A percentile compares a stretch with the other conserved stretches of the same genome.
phyloP scores from a whole-genome alignment of 2,113 vertebrate genomes.

The Genyomyrus donnyi region DNA sequence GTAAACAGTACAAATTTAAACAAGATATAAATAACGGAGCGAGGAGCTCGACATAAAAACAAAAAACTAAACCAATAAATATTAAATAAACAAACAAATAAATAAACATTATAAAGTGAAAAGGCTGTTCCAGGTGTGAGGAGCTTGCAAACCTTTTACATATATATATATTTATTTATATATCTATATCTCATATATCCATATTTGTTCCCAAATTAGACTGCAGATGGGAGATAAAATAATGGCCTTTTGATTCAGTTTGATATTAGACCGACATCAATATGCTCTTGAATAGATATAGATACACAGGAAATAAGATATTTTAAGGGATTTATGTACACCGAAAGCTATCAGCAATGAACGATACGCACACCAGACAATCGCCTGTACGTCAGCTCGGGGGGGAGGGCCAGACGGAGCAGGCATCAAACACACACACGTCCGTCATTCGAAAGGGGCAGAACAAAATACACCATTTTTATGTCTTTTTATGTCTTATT shows the following conservation, averaged over 20 bases:
- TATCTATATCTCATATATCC: constrained; percentile 23
- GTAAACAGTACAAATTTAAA: constrained; percentile 27
- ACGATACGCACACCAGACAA: constrained; percentile 72
- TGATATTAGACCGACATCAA: constrained; percentile 64
- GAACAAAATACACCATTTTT: constrained; percentile 64
- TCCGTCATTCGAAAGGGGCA: constrained; percentile 76
- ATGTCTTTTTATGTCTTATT: constrained; percentile 49
- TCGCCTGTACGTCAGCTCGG: constrained; percentile 55
- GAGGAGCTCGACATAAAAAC: constrained; percentile 56
- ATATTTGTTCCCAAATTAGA: constrained; percentile 42
- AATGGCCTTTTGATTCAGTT: constrained; percentile 56
- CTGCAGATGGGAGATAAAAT: constrained; percentile 50
- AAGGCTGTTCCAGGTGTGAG: constrained; percentile 45
- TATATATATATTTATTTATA: constrained; percentile 39
- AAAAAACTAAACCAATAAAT: constrained; percentile 44
- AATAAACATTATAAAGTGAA: constrained; percentile 47
- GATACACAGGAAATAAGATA: constrained; percentile 65
- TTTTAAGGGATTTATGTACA: constrained; percentile 78
- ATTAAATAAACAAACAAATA: constrained; percentile 46
- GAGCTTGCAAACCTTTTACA: constrained; percentile 45
- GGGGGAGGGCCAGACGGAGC: constrained; percentile 64
- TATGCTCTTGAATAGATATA: constrained; percentile 69
- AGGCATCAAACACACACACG: constrained; percentile 70
- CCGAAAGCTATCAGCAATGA: constrained; percentile 67
- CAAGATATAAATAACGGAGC: constrained; percentile 62